Percentiles rank a stretch among this genome's conserved stretches.
These are phyloP conservation scores for Pangasianodon hypophthalmus DNA, from an alignment of 2,113 vertebrate genomes.

Conservation along the genomic window DNA sequence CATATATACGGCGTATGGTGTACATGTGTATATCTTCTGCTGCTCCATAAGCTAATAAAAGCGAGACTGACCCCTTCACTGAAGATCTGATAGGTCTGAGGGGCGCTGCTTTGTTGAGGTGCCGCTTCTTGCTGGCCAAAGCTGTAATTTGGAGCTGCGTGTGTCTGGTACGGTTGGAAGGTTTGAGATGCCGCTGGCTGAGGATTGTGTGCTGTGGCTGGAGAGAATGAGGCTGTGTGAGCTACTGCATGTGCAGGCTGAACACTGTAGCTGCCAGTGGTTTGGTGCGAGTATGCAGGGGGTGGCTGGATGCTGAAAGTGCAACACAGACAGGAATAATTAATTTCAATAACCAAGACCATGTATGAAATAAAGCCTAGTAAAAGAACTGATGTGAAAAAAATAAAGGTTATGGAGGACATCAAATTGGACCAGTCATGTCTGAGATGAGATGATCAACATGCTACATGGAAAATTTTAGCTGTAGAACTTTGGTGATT, in stretches of 20 bases:
- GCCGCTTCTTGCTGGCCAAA: slow-evolving; percentile 53
- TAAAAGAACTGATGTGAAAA: neutral
- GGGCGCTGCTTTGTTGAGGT: slow-evolving; percentile 66
- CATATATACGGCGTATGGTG: neutral
- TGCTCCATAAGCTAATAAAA: neutral
- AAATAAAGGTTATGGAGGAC: neutral
- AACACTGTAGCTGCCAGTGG: slow-evolving; percentile 67
- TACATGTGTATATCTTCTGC: neutral
- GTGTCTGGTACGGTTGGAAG: slow-evolving; percentile 68
- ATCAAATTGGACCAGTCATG: neutral
- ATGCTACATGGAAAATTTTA: neutral
- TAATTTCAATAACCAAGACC: neutral
- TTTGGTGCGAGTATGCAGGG: slow-evolving; percentile 67
- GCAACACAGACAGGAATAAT: neutral
- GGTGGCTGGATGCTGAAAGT: slow-evolving; percentile 69
- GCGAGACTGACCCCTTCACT: slow-evolving; percentile 68
- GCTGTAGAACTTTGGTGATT: neutral
- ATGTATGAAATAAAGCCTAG: neutral
- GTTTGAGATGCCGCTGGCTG: slow-evolving; percentile 61
- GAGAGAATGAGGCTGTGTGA: slow-evolving; percentile 71
- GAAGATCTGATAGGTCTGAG: slow-evolving; percentile 77
- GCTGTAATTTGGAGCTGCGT: slow-evolving; percentile 67
- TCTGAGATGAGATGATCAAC: neutral
- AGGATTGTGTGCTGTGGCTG: slow-evolving; percentile 61
- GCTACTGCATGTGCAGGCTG: slow-evolving; percentile 66